Base-by-base conservation (phyloP, 2,113 vertebrate species). In the Sinocyclocheilus grahami region DNA sequence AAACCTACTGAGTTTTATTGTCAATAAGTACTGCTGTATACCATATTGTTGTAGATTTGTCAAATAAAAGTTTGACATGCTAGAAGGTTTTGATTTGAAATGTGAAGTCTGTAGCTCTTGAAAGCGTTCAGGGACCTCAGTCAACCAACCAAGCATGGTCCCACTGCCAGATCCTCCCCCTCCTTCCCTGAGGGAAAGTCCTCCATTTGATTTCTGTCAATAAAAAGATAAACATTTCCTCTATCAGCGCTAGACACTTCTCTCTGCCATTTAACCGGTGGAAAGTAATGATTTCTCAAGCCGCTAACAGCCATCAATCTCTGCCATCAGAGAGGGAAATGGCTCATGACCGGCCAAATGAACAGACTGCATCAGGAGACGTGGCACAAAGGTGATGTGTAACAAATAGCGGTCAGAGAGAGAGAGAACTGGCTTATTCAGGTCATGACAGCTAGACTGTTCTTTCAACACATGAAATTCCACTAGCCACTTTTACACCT, bases 171-270 rank as follows among this genome's bases (percentile, higher is more conserved):
- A 85, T 18, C 6, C 51, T 63, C 22, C 46, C 22, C 24, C 16
- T 8, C 24, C 20, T 62, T 81, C 55, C 82, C 90, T 86, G 53
- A 89, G 89, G 92, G 88, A 90, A 88, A 89, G 69, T 24, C 88
- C 85, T 86, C 89, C 80, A 78, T 90, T 87, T 91, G 86, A 92
- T 91, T 90, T 92, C 90, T 91, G 88, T 72, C 8, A 78, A 89
- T 90, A 87, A 78, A 90, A 88, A 89, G 91, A 90, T 91, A 90
- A 92, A 90, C 81, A 91, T 86, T 78, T 78, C 22, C 82, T 75
- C 80, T 67, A 82, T 75, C 78, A 83, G n/a, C 58, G n/a, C 51
- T 84, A 81, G 60, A 51, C 74, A 39, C 67, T 89, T 82, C 82
- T 82, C 51, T 75, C 46, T 89, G 72, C 72, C 75, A 85, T 78